Evolutionary conservation across 2,888 invertebrate genomes (phyloP), one percentile per base, ranked within the genome.

Genomic region (Timandra comae): DNA sequence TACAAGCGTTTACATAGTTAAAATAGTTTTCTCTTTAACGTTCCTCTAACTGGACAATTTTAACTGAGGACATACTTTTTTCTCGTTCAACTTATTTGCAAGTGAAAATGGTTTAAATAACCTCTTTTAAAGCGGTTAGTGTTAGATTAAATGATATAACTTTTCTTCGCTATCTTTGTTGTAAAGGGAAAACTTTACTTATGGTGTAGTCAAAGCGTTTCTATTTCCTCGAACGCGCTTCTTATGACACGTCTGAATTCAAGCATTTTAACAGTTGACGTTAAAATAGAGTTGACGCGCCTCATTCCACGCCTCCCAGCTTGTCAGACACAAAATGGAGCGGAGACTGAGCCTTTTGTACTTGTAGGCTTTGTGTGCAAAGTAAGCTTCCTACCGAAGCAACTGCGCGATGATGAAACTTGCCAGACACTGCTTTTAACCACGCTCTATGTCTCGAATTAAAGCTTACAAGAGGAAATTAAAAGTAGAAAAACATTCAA

Each of bases 341-440:
- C 75, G 71, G 63, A 78, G 75, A 68, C 73, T 68, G 68, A 65
- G 70, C 70, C 81, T 81, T 84, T 84, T 82, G 80, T 84, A 74
- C 74, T 76, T 72, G 77, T 75, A 75, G 75, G 78, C 82, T 84
- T 84, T 85, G 82, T 82, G 77, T 71, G 74, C 65, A 78, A 82
- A 84, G 82, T 80, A 80, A 81, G 80, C 80, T 78, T 76, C 73
- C 79, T 77, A 79, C 76, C 74, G 70, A 78, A 76, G 75, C 75
- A 78, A 79, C 82, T 76, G 75, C 64, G 67, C 78, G 72, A 68
- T 81, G 82, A 82, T 82, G 84, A 84, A 85, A 84, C 84, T 85
- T 82, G 79, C 81, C 80, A 85, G 84, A 85, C 84, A 72, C 63
- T 69, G 82, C 79, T 84, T 81, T 79, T 73, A 78, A 80, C 76